phyloP scores from a whole-genome alignment of 2,888 invertebrate genomes.

The Koerneria pararmatus region DNA sequence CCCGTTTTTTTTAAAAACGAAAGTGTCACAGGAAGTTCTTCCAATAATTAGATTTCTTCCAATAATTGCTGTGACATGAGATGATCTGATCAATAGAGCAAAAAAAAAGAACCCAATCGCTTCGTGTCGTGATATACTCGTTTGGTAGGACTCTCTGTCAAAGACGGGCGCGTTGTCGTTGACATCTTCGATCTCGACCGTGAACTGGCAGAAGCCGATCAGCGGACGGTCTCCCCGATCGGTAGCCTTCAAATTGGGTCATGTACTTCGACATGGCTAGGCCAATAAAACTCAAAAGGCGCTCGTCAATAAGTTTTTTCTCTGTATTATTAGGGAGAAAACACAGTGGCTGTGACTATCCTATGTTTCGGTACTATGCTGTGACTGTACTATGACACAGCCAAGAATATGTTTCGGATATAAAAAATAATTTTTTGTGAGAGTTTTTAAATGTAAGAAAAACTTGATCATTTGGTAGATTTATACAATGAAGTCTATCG shows the following conservation, averaged over 20 bases:
- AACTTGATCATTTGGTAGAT: not conserved
- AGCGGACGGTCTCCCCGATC: conserved; percentile 96
- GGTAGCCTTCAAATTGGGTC: conserved; percentile 76
- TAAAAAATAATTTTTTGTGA: conserved; percentile 11
- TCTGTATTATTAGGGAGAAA: no score
- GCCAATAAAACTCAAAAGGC: no score
- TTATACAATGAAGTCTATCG: not conserved
- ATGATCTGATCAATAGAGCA: no score
- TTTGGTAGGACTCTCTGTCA: conserved; percentile 60
- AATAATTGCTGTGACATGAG: no score
- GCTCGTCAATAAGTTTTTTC: no score
- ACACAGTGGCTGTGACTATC: no score
- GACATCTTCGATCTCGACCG: conserved; percentile 96
- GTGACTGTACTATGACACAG: no score
- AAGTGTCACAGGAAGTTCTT: no score
- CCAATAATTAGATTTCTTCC: no score
- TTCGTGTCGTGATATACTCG: conserved; percentile 48
- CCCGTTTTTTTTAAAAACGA: no score
- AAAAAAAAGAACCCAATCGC: conserved; percentile 30
- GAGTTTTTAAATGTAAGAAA: not conserved
- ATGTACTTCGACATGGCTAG: no score
- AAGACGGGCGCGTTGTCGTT: conserved; percentile 99
- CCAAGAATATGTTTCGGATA: not conserved
- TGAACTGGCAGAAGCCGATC: conserved; percentile 96
- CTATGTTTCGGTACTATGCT: no score